A percentile compares a stretch with the other conserved stretches of the same genome.
These are phyloP conservation scores for Orcinus orca DNA, from an alignment of 2,113 vertebrate species.

Conservation along the genomic window DNA sequence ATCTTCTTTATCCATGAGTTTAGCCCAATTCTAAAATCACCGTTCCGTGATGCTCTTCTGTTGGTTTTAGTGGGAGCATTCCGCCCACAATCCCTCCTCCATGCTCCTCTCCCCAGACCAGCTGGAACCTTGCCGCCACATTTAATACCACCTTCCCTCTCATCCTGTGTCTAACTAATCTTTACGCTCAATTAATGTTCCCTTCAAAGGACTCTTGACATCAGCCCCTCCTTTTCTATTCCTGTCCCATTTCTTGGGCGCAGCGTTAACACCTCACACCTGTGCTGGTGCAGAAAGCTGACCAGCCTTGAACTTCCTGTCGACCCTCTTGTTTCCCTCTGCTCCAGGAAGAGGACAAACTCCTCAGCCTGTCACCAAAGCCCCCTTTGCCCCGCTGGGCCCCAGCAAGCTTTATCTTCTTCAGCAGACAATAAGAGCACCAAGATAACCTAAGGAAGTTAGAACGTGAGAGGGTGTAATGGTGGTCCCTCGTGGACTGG, in stretches of 20 bases:
- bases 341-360: neutral
- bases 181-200: rapidly evolving
- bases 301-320: neutral
- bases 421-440: neutral
- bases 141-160: rapidly evolving
- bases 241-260: neutral
- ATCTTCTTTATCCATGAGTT: neutral
- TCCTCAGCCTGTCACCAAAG: neutral
- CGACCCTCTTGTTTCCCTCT: neutral
- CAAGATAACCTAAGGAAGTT: neutral
- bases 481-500: neutral
- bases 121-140: rapidly evolving
- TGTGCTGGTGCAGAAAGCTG: neutral
- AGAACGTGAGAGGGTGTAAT: neutral
- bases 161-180: neutral
- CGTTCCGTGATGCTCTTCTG: neutral
- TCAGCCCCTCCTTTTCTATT: neutral
- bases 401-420: neutral
- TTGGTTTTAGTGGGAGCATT: neutral
- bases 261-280: neutral
- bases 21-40: neutral
- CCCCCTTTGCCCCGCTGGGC: neutral
- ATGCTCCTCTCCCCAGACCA: no score
- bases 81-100: rapidly evolving
- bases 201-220: neutral